Evolutionary conservation across 1,140 invertebrate species (phyloP), one percentile per base, ranked within the genome.

Genomic region (Nautilus pompilius): DNA sequence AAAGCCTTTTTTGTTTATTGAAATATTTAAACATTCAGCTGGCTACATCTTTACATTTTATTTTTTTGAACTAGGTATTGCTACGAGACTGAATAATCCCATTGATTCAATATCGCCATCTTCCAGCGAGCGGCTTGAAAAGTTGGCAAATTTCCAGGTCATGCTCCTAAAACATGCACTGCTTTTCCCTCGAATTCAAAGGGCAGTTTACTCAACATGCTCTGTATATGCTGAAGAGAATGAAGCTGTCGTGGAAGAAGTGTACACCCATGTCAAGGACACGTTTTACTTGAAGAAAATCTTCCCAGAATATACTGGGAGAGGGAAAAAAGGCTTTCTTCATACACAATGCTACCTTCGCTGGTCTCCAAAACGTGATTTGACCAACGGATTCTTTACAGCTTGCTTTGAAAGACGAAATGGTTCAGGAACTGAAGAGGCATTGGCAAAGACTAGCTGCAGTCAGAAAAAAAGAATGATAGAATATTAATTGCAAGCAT

Each of bases 171-270:
- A 89, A 65, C 91, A 93, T 79, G 95, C 95, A 0, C 87, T 98
- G 68, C 87, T 85, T 20, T 96, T 96, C 81, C 91, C 93, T 2
- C 88, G 88, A 61, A 92, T 89, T 0, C 90, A 94, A 77, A 84
- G 89, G 63, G 88, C 98, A 49, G 90, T 96, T 5, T 99, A 99
- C 79, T 98, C 95, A 20, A 98, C 96, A 0, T 99, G 96, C 79
- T 99, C 96, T 0, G 76, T 95, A 28, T 87, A 91, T 80, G 84
- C 88, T 5, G 88, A 94, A 84, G 96, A 99, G 84, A 98, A 99
- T 79, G 96, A 99, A 84, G 82, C 89, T 69, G 95, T 97, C 0
- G 85, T 96, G 5, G 70, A 80, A 26, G 86, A 90, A 66, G 84
- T 84, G 4, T 70, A 87, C 17, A 53, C 73, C 4, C 55, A 73